Evolutionary conservation across 2,888 invertebrate species (phyloP), one percentile per base, ranked within the genome.

Genomic region (Coelopa pilipes): DNA sequence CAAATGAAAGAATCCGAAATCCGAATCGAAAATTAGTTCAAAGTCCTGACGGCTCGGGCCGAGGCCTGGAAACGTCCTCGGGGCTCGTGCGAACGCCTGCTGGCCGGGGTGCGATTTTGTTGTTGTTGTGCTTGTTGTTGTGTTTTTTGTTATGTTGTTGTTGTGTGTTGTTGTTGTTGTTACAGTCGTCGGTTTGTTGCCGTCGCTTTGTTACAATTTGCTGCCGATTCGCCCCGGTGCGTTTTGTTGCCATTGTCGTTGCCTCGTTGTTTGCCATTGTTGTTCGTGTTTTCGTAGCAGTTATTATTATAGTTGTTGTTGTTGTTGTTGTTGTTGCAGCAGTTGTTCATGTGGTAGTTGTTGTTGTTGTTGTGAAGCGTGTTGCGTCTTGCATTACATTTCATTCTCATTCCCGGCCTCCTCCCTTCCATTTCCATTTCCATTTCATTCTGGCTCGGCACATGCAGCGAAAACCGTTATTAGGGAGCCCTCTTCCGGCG

Each of bases 311-410:
- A 15, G 1, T 34, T 34, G 11, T 57, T n/a, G 11, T n/a, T 62
- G 19, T 12, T 62, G 21, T 19, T 19, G 1, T 34, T 45, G 1
- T 34, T 34, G 11, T 57, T n/a, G 11, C 9, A 11, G 19, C 49
- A 12, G 24, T 49, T 47, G 1, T 66, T 66, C 2, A 19, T 68
- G 15, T 21, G 4, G 15, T 55, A 62, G 46, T 57, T 57, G 57
- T 57, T 69, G 57, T 69, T 69, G 47, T 70, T 70, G 70, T 49
- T 60, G 49, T 47, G 71, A 71, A 71, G 71, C 71, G 71, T 71
- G 71, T 71, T 63, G 13, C 71, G 46, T 65, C 65, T 71, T 46
- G 53, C 63, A 71, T 71, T 71, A 71, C 71, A 71, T 53, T 71
- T 63, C 55, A 71, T 34, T 34, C 53, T 50, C 50, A 62, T 62